Evolutionary conservation across 1,140 invertebrate species (phyloP).

Genomic region (Caerostris extrusa): DNA sequence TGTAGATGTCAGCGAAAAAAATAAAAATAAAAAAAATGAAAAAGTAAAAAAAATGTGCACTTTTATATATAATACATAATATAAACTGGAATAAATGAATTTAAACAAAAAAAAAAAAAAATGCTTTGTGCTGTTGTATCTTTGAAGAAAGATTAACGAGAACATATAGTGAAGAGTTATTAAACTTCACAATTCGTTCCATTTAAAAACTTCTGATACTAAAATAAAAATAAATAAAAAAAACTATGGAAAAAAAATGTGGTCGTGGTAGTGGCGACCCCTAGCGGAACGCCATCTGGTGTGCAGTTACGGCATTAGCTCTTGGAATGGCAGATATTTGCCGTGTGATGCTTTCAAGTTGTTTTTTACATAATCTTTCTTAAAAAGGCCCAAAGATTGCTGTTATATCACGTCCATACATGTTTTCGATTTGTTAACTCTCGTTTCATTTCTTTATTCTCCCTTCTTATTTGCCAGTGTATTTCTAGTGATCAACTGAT

Average conservation of each 20-base stretch:
- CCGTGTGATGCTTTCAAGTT: slow-evolving; percentile 70
- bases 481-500: slow-evolving; percentile 53
- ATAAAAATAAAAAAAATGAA: too few species aligned
- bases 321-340: slow-evolving; percentile 33
- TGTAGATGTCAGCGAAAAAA: slow-evolving; percentile 55
- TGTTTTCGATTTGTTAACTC: slow-evolving; percentile 38
- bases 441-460: slow-evolving; percentile 22
- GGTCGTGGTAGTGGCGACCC: slow-evolving; percentile 25
- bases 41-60: slow-evolving; percentile 54
- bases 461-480: slow-evolving; percentile 71
- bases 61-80: slow-evolving; percentile 40
- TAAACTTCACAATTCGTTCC: slow-evolving; percentile 56
- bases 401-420: slow-evolving; percentile 74
- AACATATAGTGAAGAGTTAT: not conserved
- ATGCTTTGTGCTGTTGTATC: slow-evolving; percentile 39
- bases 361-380: slow-evolving; percentile 77
- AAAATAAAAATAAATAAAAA: slow-evolving; percentile 17
- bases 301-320: slow-evolving; percentile 48
- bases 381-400: slow-evolving; percentile 77
- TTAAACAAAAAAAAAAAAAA: slow-evolving; percentile 36
- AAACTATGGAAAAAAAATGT: slow-evolving; percentile 2
- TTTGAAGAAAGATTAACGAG: slow-evolving; percentile 14
- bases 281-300: slow-evolving; percentile 58
- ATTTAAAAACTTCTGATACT: slow-evolving; percentile 35
- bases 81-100: not conserved